phyloP scores from a whole-genome alignment of 1,140 invertebrate genomes.

The Achatina immaculata region DNA sequence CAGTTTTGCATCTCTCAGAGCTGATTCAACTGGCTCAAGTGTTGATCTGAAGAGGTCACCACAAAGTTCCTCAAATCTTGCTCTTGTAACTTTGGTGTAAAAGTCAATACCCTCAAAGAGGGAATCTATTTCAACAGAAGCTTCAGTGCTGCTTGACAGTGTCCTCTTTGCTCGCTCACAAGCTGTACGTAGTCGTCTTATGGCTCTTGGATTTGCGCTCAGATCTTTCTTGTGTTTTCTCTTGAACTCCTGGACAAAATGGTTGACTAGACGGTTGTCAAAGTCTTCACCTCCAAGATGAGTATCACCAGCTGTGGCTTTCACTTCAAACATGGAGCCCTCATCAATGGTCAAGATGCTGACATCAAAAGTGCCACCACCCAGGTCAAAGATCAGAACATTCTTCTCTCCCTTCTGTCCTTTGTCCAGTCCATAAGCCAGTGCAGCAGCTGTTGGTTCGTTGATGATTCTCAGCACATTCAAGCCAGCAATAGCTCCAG shows the following conservation, averaged over 20 bases:
- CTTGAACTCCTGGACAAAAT: conserved; percentile 97
- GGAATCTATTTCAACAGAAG: conserved; percentile 78
- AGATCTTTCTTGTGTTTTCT: conserved; percentile 96
- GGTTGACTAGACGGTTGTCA: conserved; percentile 80
- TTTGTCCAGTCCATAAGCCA: conserved; percentile 74
- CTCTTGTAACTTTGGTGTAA: conserved; percentile 94
- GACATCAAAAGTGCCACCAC: conserved; percentile 48
- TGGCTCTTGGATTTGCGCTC: conserved; percentile 87
- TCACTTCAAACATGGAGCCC: conserved; percentile 77
- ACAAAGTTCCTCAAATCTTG: conserved; percentile 80
- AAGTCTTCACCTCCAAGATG: conserved; percentile 69
- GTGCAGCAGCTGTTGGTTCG: conserved; percentile 73
- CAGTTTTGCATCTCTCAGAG: conserved; percentile 93
- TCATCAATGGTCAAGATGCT: conserved; percentile 76
- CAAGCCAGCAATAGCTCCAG: conserved; percentile 67
- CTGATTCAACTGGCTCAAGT: conserved; percentile 95
- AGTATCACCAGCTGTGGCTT: conserved; percentile 78
- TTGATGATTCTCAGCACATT: conserved; percentile 75
- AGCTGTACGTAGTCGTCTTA: conserved; percentile 91
- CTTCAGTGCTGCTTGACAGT: conserved; percentile 92
- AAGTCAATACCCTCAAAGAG: conserved; percentile 81
- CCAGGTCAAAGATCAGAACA: conserved; percentile 37
- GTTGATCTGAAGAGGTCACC: conserved; percentile 89
- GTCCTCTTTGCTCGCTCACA: conserved; percentile 97
- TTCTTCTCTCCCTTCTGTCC: conserved; percentile 71